Conservation (phyloP, 2,888 invertebrate genomes). For the Cantharis rufa region DNA sequence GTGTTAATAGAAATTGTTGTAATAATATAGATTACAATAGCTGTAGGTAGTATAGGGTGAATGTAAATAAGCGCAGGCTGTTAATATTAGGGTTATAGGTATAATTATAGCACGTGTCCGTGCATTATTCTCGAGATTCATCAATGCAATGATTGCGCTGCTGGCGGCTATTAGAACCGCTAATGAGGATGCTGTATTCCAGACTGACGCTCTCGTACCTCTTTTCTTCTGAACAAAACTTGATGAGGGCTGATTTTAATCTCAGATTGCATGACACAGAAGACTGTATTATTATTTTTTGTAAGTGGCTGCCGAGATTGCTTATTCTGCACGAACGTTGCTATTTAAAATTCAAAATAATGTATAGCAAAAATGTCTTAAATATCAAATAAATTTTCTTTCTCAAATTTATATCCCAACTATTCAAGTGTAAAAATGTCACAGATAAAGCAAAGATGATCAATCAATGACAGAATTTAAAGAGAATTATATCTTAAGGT, state of each 20-base stretch:
- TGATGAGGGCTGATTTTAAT: slow-evolving; percentile 29
- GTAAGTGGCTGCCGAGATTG: slow-evolving; percentile 12
- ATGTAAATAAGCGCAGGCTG: slow-evolving; percentile 7
- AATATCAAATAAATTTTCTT: neutral
- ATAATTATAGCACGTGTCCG: slow-evolving; percentile 42
- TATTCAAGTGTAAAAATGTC: slow-evolving; percentile 3
- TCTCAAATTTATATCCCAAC: neutral
- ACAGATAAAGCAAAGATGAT: neutral
- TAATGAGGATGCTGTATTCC: slow-evolving; percentile 47
- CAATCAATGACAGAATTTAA: slow-evolving; percentile 1
- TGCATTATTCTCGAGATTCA: slow-evolving; percentile 45
- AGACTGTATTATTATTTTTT: slow-evolving; percentile 23
- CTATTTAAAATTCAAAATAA: neutral
- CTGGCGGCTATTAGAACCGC: slow-evolving; percentile 41
- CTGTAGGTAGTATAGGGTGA: neutral
- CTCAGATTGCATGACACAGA: slow-evolving; percentile 23
- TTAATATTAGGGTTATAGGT: slow-evolving; percentile 34
- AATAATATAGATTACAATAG: neutral
- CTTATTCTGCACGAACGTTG: slow-evolving; percentile 15
- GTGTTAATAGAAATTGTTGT: neutral
- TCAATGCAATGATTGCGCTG: slow-evolving; percentile 43
- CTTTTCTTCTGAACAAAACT: slow-evolving; percentile 24
- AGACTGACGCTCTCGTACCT: slow-evolving; percentile 29
- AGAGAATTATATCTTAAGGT: neutral
- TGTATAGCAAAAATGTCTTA: neutral